Base-by-base conservation (phyloP, 2,888 invertebrate genomes). In the Drosophila lutescens region DNA sequence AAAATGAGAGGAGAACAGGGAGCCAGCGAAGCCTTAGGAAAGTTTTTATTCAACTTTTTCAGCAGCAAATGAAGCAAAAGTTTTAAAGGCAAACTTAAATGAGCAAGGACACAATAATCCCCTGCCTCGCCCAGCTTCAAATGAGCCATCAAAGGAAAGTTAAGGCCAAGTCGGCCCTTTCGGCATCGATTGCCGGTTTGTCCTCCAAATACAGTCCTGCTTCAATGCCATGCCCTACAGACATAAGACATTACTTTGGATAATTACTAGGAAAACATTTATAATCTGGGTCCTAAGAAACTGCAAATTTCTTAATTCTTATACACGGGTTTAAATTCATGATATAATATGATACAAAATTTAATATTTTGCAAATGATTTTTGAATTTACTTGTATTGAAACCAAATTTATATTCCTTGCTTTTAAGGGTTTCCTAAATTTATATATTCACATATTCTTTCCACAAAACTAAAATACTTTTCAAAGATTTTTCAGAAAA, bases 91-190 rank as follows among this genome's bases (percentile, higher is more conserved):
- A 74, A 80, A 80, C 80, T 80, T 77, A 78, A 80, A 65, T 65
- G 65, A 55, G 66, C 80, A 83, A 72, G 69, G 60, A 77, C 78
- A 80, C 71, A 63, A 80, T 70, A 83, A 83, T 83, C 74, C 65
- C 77, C 77, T 20, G 53, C 15, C 47, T 40, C 34, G 36, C 23
- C 50, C 54, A 50, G 46, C 58, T 34, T 40, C 57, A 50, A 59
- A 54, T 59, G 67, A 68, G 50, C 46, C 41, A 57, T 56, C 43
- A 54, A 59, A 53, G 43, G 41, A 55, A 55, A 68, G 49, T 49
- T 58, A 20, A 58, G 58, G 56, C 43, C 51, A 49, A 60, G 61
- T 36, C 30, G 43, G 17, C 13, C 32, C 47, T 43, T n/a, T 41
- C 20, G 49, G 49, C 49, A 60, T 60, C 61, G 60, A 60, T 43